Conservation (phyloP, 2,888 invertebrate genomes). For the Drosophila anomalipes region DNA sequence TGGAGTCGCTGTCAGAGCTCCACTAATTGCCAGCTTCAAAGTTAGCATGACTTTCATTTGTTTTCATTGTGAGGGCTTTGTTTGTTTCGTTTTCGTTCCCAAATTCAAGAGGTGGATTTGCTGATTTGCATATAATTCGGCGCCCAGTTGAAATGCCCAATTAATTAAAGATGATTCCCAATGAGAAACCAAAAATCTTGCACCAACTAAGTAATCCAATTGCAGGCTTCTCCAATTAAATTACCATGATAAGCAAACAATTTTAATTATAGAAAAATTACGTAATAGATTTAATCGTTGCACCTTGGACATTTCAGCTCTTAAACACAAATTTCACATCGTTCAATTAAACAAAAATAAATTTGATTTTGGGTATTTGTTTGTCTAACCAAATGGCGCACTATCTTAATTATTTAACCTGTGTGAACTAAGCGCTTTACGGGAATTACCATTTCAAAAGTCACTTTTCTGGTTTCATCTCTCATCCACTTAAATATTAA, state of each 20-base stretch:
- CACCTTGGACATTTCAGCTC: neutral
- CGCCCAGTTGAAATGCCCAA: slow-evolving; percentile 36
- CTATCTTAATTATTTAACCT: slow-evolving; percentile 25
- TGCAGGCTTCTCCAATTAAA: slow-evolving; percentile 8
- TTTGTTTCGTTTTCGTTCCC: slow-evolving; percentile 21
- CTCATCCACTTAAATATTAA: slow-evolving; percentile 10
- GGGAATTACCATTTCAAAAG: slow-evolving; percentile 24
- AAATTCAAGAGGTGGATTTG: slow-evolving; percentile 13
- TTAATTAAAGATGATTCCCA: slow-evolving; percentile 43
- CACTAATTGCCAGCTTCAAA: slow-evolving; percentile 51
- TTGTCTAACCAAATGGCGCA: neutral
- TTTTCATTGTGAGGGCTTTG: slow-evolving; percentile 28
- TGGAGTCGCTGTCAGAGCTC: slow-evolving; percentile 25
- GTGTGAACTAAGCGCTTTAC: slow-evolving; percentile 1
- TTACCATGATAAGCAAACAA: neutral
- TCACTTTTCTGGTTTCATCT: slow-evolving; percentile 26
- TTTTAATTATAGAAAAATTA: slow-evolving; percentile 1
- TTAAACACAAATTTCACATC: neutral
- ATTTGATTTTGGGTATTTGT: slow-evolving; percentile 7
- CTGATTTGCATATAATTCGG: slow-evolving; percentile 47
- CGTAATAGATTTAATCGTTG: neutral
- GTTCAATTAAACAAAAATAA: slow-evolving; percentile 6
- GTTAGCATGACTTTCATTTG: slow-evolving; percentile 51
- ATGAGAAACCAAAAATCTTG: slow-evolving; percentile 7
- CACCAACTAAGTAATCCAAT: slow-evolving; percentile 20